Conservation (phyloP, 2,797 vertebrate genomes). For the Epinephelus coioides region DNA sequence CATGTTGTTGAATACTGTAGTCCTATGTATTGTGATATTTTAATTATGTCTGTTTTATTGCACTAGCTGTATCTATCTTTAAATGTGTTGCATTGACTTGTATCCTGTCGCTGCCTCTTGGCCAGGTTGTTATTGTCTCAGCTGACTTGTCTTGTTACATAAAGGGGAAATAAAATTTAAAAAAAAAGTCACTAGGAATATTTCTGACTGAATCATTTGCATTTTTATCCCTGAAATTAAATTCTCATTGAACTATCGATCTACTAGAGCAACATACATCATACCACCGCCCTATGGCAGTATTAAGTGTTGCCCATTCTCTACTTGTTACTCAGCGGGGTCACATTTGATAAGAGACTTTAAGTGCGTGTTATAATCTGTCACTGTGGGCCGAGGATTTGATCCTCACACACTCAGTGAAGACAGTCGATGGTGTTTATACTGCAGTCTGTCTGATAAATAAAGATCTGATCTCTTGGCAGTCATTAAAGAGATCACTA, state of each 20-base stretch:
- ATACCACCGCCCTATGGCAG: neutral
- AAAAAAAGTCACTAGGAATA: neutral
- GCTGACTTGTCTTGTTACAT: no score
- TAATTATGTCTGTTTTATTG: no score
- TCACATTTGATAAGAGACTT: constrained; percentile 18
- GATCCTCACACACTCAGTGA: constrained; percentile 39
- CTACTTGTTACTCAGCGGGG: constrained; percentile 13
- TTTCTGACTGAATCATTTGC: neutral
- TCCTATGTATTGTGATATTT: no score
- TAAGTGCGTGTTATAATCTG: constrained; percentile 12
- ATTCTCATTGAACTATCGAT: neutral
- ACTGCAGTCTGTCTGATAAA: constrained; percentile 57
- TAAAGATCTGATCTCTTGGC: constrained; percentile 66
- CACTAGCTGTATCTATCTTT: no score
- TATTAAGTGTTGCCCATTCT: neutral
- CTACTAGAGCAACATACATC: neutral
- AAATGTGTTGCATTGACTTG: no score
- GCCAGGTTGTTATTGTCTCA: no score
- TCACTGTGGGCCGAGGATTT: constrained; percentile 26
- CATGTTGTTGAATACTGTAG: no score
- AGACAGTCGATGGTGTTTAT: constrained; percentile 35
- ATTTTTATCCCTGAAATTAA: constrained; percentile 14
- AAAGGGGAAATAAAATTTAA: no score
- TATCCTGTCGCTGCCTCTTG: no score
- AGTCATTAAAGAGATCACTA: constrained; percentile 56